These are phyloP conservation scores for Copidosoma aretas DNA, from an alignment of 2,888 invertebrate genomes.

Conservation along the genomic window DNA sequence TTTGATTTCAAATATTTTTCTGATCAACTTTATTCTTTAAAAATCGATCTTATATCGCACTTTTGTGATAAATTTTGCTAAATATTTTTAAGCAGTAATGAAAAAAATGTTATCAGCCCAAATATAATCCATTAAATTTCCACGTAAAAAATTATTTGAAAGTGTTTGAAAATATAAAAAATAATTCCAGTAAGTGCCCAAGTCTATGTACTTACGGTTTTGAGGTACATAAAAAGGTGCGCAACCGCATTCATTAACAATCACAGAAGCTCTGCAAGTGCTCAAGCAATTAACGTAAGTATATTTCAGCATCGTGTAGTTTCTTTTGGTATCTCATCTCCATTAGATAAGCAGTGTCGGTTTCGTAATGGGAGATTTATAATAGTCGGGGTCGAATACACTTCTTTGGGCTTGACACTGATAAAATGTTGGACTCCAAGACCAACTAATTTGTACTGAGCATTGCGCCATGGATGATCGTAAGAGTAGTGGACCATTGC, in stretches of 20 bases:
- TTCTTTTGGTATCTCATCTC: constrained; percentile 61
- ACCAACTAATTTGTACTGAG: constrained; percentile 68
- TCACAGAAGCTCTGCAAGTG: constrained; percentile 14
- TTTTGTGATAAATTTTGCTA: too few relatives aligned
- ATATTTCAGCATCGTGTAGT: constrained; percentile 50
- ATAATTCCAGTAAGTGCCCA: too few relatives aligned
- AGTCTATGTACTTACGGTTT: constrained; percentile 42
- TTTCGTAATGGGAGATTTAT: constrained; percentile 62
- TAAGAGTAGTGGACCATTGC: constrained; percentile 71
- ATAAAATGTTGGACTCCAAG: constrained; percentile 69
- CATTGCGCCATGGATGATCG: constrained; percentile 70
- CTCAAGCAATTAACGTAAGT: constrained; percentile 32
- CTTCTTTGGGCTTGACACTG: constrained; percentile 70
- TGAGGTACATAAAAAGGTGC: constrained; percentile 30
- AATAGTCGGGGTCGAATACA: constrained; percentile 68
- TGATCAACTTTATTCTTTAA: too few relatives aligned
- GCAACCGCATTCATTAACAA: constrained; percentile 25
- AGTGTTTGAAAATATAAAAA: too few relatives aligned
- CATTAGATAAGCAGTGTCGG: constrained; percentile 69
- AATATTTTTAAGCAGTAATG: too few relatives aligned
- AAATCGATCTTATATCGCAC: too few relatives aligned
- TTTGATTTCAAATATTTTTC: too few relatives aligned
- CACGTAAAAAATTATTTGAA: too few relatives aligned
- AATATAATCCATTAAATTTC: too few relatives aligned
- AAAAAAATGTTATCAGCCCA: too few relatives aligned